Percentiles rank a stretch among this genome's conserved stretches.
These are phyloP conservation scores for Ceratina japonica DNA, from an alignment of 1,140 invertebrate species.

Conservation along the genomic window DNA sequence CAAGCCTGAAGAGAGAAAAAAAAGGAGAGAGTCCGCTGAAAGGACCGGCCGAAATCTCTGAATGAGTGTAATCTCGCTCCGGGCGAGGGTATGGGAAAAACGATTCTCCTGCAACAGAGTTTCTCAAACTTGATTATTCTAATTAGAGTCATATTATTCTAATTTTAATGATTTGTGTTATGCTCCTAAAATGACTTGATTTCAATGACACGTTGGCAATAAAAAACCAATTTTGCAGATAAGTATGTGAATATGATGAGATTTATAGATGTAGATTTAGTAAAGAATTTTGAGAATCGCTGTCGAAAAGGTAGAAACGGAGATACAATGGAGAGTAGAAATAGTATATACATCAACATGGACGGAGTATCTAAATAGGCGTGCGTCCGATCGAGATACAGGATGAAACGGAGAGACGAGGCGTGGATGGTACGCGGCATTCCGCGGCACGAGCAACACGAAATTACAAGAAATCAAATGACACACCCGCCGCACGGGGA, in stretches of 20 bases:
- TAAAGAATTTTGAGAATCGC: conserved; percentile 21
- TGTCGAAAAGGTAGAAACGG: conserved; percentile 23
- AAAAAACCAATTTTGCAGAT: no score
- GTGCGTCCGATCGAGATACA: background rate
- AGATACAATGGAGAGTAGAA: conserved; percentile 9
- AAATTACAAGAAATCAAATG: conserved; percentile 79
- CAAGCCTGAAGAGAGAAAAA: conserved; percentile 42
- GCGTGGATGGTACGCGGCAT: conserved; percentile 42
- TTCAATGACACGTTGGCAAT: no score
- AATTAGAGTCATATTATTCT: no score
- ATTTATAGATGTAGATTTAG: background rate
- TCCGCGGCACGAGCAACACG: conserved; percentile 63
- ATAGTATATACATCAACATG: background rate
- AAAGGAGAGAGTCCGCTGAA: conserved; percentile 21
- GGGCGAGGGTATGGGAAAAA: conserved; percentile 42
- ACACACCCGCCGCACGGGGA: conserved; percentile 71
- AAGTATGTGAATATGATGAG: background rate
- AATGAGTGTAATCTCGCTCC: conserved; percentile 70
- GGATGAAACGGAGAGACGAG: background rate
- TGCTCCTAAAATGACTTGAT: no score
- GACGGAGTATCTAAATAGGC: background rate
- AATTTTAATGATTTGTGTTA: no score
- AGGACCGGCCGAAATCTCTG: conserved; percentile 64
- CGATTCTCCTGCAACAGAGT: conserved; percentile 17
- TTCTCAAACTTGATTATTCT: conserved; percentile 10